Base-by-base conservation (phyloP, 2,888 invertebrate genomes). In the Malacosoma neustria region DNA sequence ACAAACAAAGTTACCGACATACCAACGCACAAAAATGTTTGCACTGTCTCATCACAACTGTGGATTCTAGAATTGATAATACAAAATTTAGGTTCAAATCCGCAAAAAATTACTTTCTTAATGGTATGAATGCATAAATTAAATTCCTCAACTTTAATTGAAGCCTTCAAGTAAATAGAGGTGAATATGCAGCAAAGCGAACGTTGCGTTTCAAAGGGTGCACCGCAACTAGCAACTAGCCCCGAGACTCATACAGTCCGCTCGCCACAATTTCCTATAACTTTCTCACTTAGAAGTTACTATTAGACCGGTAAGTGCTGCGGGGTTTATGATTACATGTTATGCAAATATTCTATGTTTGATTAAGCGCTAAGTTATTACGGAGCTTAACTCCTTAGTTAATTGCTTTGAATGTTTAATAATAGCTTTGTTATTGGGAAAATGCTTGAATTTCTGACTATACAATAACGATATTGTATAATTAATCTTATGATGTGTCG, bases 401-500 rank as follows among this genome's bases (percentile, higher is more conserved):
- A 34, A 12, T 14, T 15, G 12, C 13, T 7, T 22, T 22, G 22
- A 22, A 22, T 22, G 22, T 22, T 22, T 22, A 22, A 22, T 22
- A 22, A 7, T 22, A 22, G 22, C 22, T 22, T 3, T 22, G 22
- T 22, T 22, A 9, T 22, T 22, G 22, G 6, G 22, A 22, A 22
- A 7, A 5, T 2, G 22, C 22, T 22, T 22, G n/a, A n/a, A n/a
- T n/a, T n/a, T n/a, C n/a, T n/a, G n/a, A n/a, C n/a, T n/a, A n/a
- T n/a, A 48, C 43, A 46, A 39, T 39, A 48, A 43, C 42, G 52
- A 55, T 57, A n/a, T n/a, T n/a, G n/a, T n/a, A n/a, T n/a, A n/a
- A n/a, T n/a, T n/a, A n/a, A n/a, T n/a, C n/a, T n/a, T n/a, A n/a
- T n/a, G n/a, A n/a, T n/a, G n/a, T n/a, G n/a, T n/a, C n/a, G n/a